Conservation (phyloP, 2,888 invertebrate genomes). For the Clunio marinus region DNA sequence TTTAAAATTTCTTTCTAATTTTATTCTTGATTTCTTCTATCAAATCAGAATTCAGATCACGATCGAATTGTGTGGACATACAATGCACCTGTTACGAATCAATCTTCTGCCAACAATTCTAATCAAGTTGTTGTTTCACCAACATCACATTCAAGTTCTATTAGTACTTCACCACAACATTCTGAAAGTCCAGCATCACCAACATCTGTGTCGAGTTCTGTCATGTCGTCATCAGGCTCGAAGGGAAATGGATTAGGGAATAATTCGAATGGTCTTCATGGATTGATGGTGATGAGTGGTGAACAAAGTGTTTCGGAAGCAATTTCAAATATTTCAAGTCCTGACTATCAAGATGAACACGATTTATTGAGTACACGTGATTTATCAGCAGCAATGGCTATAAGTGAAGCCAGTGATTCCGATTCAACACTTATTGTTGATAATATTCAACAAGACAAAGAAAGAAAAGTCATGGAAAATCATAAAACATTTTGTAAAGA, state of each 20-base stretch:
- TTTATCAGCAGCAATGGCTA: conserved; percentile 69
- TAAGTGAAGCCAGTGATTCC: conserved; percentile 84
- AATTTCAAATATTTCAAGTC: conserved; percentile 83
- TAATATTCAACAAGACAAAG: conserved; percentile 52
- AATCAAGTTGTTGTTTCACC: conserved; percentile 40
- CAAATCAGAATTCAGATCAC: conserved; percentile 48
- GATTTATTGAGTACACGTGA: conserved; percentile 73
- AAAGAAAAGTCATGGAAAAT: too few species aligned
- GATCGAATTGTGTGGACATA: conserved; percentile 84
- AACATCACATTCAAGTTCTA: conserved; percentile 52
- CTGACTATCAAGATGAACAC: conserved; percentile 84
- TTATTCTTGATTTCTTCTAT: conserved; percentile 3
- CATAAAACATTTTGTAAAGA: conserved; percentile 60
- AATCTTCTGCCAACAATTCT: conserved; percentile 52
- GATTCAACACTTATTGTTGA: conserved; percentile 83
- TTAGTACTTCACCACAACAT: conserved; percentile 53
- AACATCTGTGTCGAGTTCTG: conserved; percentile 81
- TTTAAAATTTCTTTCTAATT: too few species aligned
- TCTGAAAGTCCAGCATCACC: conserved; percentile 75
- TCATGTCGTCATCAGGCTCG: conserved; percentile 75
- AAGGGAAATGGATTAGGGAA: conserved; percentile 50
- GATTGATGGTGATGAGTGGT: conserved; percentile 50
- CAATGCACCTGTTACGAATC: conserved; percentile 78
- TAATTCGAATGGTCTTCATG: conserved; percentile 45
- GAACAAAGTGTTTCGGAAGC: conserved; percentile 81